Conservation (phyloP, 1,140 invertebrate species). For the Sinonovacula constricta region DNA sequence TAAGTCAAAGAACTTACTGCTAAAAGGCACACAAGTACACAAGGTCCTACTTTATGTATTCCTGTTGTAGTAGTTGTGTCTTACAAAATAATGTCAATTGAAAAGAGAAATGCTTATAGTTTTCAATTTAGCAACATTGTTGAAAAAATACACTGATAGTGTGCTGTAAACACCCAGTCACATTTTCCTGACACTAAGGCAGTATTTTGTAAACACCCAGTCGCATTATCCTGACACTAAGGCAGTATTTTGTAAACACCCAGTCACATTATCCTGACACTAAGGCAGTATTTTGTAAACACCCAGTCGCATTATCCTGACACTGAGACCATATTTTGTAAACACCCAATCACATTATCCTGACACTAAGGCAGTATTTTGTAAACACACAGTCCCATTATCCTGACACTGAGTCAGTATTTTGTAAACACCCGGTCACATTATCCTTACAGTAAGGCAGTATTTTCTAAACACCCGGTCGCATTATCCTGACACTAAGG, state of each 20-base stretch:
- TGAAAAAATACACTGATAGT: neutral
- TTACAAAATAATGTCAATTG: neutral
- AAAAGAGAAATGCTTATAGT: neutral
- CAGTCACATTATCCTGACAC: neutral
- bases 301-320: neutral
- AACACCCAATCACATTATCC: neutral
- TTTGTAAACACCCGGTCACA: too few relatives aligned
- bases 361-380: neutral
- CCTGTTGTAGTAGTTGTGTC: neutral
- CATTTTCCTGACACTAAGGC: neutral
- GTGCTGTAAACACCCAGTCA: neutral
- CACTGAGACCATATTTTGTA: neutral
- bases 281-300: neutral
- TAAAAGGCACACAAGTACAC: too few relatives aligned
- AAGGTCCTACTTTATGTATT: neutral
- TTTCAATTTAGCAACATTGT: neutral
- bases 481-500: neutral
- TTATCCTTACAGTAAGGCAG: neutral
- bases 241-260: neutral
- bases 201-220: neutral
- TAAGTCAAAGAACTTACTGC: slow-evolving; percentile 20
- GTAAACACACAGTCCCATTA: neutral
- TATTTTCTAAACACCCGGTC: neutral
- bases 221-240: neutral
- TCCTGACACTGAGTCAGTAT: neutral